These are phyloP conservation scores for Sisyra nigra DNA, from an alignment of 2,888 invertebrate species.

Conservation along the genomic window DNA sequence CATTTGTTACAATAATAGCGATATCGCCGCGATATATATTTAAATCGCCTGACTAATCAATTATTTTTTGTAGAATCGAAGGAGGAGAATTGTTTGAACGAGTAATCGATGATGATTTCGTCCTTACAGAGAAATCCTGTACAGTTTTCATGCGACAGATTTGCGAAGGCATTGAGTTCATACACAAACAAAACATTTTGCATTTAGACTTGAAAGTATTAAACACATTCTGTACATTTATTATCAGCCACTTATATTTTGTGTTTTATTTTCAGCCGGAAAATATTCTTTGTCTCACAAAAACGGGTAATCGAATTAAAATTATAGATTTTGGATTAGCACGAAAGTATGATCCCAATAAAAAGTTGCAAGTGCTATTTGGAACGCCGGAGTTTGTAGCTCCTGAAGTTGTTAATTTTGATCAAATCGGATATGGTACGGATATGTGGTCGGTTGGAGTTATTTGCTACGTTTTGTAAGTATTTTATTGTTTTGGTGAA, in stretches of 20 bases:
- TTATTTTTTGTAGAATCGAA: conserved; percentile 58
- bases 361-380: conserved; percentile 84
- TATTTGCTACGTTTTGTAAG: conserved; percentile 96
- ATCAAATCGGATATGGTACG: conserved; percentile 86
- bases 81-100: conserved; percentile 98
- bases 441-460: conserved; percentile 99
- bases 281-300: conserved; percentile 91
- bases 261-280: conserved; percentile 57
- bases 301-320: conserved; percentile 94
- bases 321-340: conserved; percentile 98
- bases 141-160: conserved; percentile 96
- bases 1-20: conserved; percentile 2
- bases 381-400: conserved; percentile 99
- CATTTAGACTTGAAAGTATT: conserved; percentile 94
- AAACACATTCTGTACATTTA: conserved; percentile 8
- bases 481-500: conserved; percentile 24
- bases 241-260: not conserved
- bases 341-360: conserved; percentile 76
- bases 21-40: not conserved
- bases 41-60: not conserved
- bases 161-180: conserved; percentile 94
- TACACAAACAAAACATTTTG: conserved; percentile 87
- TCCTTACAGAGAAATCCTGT: conserved; percentile 91
- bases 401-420: conserved; percentile 97
- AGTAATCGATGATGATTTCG: conserved; percentile 95